phyloP scores from a whole-genome alignment of 2,888 invertebrate genomes.

The Folsomia manolachei region DNA sequence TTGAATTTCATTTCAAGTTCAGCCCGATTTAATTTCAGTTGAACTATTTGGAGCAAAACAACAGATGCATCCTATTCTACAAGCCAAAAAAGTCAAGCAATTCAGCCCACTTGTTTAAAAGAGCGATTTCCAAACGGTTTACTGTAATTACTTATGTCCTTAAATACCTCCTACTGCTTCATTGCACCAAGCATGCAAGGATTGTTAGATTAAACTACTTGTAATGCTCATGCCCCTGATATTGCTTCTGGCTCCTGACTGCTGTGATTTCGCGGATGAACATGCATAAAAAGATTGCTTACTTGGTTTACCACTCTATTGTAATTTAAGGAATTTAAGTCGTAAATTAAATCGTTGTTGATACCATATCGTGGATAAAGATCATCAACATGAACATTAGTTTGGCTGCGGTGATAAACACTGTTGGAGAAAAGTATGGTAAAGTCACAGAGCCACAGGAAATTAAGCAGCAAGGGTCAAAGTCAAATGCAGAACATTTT shows the following conservation, averaged over 20 bases:
- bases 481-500: too few relatives aligned
- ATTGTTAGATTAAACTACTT: background rate
- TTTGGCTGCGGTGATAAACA: background rate
- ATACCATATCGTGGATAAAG: background rate
- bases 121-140: background rate
- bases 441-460: background rate
- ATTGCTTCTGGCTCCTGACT: too few relatives aligned
- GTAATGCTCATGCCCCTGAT: too few relatives aligned
- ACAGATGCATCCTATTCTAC: background rate
- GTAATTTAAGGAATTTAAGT: background rate
- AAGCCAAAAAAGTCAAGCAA: background rate
- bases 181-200: background rate
- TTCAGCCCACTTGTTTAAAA: too few relatives aligned
- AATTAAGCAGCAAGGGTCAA: constrained; percentile 6
- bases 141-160: constrained; percentile 46
- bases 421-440: too few relatives aligned
- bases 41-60: background rate
- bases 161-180: constrained; percentile 40
- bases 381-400: constrained; percentile 1
- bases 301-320: too few relatives aligned
- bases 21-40: background rate
- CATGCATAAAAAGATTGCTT: background rate
- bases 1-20: background rate
- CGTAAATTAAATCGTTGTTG: constrained; percentile 6
- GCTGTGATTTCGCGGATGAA: background rate